A percentile compares a stretch with the other conserved stretches of the same genome.
Conservation (phyloP, 2,888 invertebrate species). For the Celastrina argiolus region DNA sequence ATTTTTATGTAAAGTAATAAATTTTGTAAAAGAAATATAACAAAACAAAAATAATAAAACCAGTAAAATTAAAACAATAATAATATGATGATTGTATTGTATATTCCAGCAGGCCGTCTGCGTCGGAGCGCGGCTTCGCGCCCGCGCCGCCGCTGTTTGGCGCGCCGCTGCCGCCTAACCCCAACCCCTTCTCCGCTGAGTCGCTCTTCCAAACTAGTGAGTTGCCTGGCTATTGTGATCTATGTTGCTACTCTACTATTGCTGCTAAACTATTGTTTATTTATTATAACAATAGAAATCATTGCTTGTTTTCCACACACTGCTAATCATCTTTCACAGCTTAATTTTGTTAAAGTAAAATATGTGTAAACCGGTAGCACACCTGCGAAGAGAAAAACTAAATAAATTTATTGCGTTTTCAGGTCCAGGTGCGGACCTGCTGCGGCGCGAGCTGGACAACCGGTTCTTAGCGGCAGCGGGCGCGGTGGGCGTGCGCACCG, state of each 20-base stretch:
- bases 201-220: constrained; percentile 91
- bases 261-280: no score
- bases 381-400: neutral
- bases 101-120: constrained; percentile 62
- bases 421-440: constrained; percentile 84
- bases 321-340: no score
- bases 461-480: constrained; percentile 93
- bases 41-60: no score
- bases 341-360: no score
- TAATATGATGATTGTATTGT: neutral
- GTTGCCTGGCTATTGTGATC: constrained; percentile 45
- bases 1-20: neutral
- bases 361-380: neutral
- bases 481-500: constrained; percentile 83
- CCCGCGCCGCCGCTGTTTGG: constrained; percentile 84
- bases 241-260: no score
- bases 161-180: constrained; percentile 81
- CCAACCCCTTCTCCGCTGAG: constrained; percentile 92
- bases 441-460: constrained; percentile 92
- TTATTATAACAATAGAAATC: no score
- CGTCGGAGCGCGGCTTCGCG: constrained; percentile 76
- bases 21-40: neutral
- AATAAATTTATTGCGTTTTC: constrained; percentile 32
- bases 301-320: no score
- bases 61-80: no score